Percentiles rank a stretch among this genome's conserved stretches.
phyloP scores from a whole-genome alignment of 1,140 invertebrate species.

The Spodoptera litura region DNA sequence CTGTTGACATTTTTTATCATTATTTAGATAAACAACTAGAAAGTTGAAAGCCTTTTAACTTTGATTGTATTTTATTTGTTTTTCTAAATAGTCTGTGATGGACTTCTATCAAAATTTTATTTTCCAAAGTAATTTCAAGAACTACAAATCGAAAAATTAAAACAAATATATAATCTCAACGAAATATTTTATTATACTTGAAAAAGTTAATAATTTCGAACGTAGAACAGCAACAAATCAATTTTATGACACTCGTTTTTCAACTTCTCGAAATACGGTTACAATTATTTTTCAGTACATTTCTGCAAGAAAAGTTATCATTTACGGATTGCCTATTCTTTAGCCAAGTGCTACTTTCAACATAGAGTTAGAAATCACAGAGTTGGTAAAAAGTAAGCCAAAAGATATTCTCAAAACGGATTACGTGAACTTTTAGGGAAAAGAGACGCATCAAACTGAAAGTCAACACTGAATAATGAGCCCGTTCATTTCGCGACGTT shows the following conservation, averaged over 20 bases:
- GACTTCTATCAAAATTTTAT: neutral
- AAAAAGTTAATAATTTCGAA: neutral
- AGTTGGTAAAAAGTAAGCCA: slow-evolving; percentile 28
- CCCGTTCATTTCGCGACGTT: slow-evolving; percentile 44
- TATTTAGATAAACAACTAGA: too few relatives aligned
- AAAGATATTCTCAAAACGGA: slow-evolving; percentile 50
- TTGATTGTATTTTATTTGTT: too few relatives aligned
- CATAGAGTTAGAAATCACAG: slow-evolving; percentile 15
- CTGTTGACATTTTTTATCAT: too few relatives aligned
- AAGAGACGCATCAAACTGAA: slow-evolving; percentile 48
- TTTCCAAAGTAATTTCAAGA: neutral
- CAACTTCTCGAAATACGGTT: slow-evolving; percentile 13
- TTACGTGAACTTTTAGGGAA: slow-evolving; percentile 46
- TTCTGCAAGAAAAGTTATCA: slow-evolving; percentile 8
- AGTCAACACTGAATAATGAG: slow-evolving; percentile 55
- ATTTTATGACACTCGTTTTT: slow-evolving; percentile 18
- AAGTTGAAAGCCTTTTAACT: too few relatives aligned
- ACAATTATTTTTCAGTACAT: slow-evolving; percentile 11
- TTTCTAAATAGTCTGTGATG: too few relatives aligned
- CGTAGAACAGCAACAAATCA: neutral
- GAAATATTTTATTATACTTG: neutral
- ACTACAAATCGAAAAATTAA: neutral
- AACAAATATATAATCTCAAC: neutral
- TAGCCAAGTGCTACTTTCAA: neutral
- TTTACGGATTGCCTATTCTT: neutral